Base-by-base conservation (phyloP, 2,113 vertebrate species). In the Numenius arquata region DNA sequence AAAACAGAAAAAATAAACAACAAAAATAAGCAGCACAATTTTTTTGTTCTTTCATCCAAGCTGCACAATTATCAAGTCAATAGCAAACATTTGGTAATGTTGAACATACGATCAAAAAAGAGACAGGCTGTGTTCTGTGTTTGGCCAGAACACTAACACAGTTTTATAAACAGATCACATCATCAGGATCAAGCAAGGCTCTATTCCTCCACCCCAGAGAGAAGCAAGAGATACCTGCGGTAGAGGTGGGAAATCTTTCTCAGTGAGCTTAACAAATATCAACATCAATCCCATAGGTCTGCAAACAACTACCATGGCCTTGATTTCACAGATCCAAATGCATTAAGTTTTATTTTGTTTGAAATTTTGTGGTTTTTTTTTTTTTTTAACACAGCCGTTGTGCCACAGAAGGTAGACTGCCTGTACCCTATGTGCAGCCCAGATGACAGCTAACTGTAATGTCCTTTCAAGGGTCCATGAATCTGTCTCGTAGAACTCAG, bases 1-100 rank as follows among this genome's bases (percentile, higher is more conserved):
- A 76, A 43, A 84, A 38, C 75, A 38, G 56, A 50, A 71, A 52
- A 26, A 36, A 71, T 11, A 32, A 62, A 55, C 32, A 66, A 75
- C 56, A 81, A 59, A 82, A 84, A 76, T 8, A 95, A 79, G 62
- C 52, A 63, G 53, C 25, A 48, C 9, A 22, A 15, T 45, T 85
- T 93, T 88, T 70, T 83, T 83, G 50, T 78, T 70, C 52, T 79
- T 88, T 66, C 81, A 95, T 68, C 74, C 71, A 88, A 89, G 77
- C 66, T 88, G 58, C 74, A 91, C 67, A 95, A 89, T 85, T 78
- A 93, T 68, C 48, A 89, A 95, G 81, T 70, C 85, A 94, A 89
- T 29, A 87, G 91, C 87, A 89, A 91, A 90, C 48, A 85, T 83
- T 85, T 83, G 75, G 66, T 93, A 89, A 78, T 29, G 40, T 19